Base-by-base conservation (phyloP, 35 echinoderm and acorn worm species). In the Apostichopus parvimensis region DNA sequence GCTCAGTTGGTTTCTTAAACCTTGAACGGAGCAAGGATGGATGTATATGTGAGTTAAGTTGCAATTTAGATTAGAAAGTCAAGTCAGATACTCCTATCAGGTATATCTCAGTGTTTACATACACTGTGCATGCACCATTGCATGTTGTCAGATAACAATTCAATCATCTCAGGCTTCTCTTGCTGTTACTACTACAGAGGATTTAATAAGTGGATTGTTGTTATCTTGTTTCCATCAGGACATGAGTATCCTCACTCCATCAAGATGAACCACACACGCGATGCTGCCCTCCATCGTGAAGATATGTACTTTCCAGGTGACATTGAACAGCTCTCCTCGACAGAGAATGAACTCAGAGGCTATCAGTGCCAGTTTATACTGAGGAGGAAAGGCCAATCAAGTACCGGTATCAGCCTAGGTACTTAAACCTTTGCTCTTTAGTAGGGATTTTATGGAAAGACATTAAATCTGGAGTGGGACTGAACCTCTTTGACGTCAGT, bases 231-330 rank as follows among this genome's bases (percentile, higher is more conserved):
- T 68, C 57, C 8, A 53, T 58, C 62, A 98, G 96, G 96, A 62
- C 97, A 98, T 91, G 97, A 98, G 55, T 80, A 94, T 53, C 97
- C 97, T 5, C 92, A 94, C 25, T 93, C 97, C 10, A 98, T 98
- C 77, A 94, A 96, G 77, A 96, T 98, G 93, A 98, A 90, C 54
- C 97, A 98, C 78, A 56, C 95, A 10, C 90, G 95, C 6, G 97
- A 98, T 54, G 96, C 94, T 3, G 89, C 92, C 34, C 79, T 92
- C 20, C 89, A 94, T 56, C 77, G 83, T 9, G 91, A 91, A 23
- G 97, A 96, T 77, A 57, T 87, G 8, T 85, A 95, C 54, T 92
- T 94, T 12, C 94, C 92, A 11, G 82, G 82, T 5, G 87, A 91
- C 25, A 55, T 90, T 13, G 92, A 95, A 13, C 92, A 92, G 85